Conservation (phyloP, 2,888 invertebrate genomes). For the Thymelicus lineola region DNA sequence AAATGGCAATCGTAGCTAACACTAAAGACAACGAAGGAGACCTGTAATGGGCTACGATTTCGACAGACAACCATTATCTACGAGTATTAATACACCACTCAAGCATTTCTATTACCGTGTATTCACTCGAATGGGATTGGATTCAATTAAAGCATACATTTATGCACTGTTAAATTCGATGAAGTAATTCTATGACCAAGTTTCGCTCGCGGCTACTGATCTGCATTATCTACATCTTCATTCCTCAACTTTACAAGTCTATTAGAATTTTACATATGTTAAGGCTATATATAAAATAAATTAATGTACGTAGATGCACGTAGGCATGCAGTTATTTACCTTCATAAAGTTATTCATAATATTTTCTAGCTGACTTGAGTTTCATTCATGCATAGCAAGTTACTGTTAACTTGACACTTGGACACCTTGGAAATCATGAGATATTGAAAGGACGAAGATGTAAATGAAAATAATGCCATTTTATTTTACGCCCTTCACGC, state of each 20-base stretch:
- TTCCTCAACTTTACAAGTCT: slow-evolving; percentile 4
- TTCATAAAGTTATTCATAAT: too few relatives aligned
- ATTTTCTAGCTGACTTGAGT: too few relatives aligned
- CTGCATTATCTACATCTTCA: slow-evolving; percentile 4
- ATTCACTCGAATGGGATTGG: background rate
- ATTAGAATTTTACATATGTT: background rate
- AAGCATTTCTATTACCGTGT: slow-evolving; percentile 3
- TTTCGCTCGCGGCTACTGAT: slow-evolving; percentile 1
- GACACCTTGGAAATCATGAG: too few relatives aligned
- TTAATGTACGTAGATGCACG: too few relatives aligned
- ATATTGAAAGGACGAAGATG: too few relatives aligned
- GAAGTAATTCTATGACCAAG: slow-evolving; percentile 3
- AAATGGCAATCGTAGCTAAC: background rate
- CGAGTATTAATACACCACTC: slow-evolving; percentile 2
- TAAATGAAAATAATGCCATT: too few relatives aligned
- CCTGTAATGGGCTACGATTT: slow-evolving; percentile 4
- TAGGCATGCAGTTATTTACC: too few relatives aligned
- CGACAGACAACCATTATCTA: slow-evolving; percentile 5
- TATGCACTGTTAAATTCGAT: slow-evolving; percentile 3
- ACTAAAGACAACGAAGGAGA: background rate
- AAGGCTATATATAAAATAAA: background rate
- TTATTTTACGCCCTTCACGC: too few relatives aligned
- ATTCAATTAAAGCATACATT: slow-evolving; percentile 11
- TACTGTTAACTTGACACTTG: too few relatives aligned
- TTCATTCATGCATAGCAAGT: too few relatives aligned